Conservation (phyloP, 1,140 invertebrate genomes). For the Temnothorax longispinosus region DNA sequence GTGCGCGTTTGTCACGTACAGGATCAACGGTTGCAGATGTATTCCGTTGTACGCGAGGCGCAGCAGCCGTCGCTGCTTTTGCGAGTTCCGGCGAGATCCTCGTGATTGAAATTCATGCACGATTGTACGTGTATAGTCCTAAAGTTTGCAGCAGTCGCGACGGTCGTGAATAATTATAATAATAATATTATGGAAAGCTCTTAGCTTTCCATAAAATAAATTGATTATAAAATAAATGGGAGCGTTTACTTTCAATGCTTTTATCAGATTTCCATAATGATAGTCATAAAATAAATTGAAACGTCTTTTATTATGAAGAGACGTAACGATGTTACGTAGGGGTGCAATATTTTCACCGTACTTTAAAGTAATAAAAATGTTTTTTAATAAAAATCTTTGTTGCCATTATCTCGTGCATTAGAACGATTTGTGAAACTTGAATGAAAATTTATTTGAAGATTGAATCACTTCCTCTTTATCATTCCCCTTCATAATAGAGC, state of each 20-base stretch:
- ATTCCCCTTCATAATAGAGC: background rate
- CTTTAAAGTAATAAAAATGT: background rate
- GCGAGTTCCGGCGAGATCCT: background rate
- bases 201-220: background rate
- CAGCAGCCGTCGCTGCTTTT: background rate
- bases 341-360: background rate
- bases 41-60: background rate
- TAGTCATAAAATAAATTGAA: conserved; percentile 1
- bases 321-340: background rate
- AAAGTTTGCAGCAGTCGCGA: background rate
- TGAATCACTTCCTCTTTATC: background rate
- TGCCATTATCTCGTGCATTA: background rate
- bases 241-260: background rate
- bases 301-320: background rate
- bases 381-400: background rate
- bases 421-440: background rate
- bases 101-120: background rate
- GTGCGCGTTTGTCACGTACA: background rate
- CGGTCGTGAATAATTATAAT: background rate
- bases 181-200: background rate
- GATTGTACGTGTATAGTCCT: background rate
- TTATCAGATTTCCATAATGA: background rate
- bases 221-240: background rate
- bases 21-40: no score
- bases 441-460: background rate